A percentile compares a stretch with the other conserved stretches of the same genome.
Conservation (phyloP, 2,888 invertebrate species). For the Tortricodes alternella region DNA sequence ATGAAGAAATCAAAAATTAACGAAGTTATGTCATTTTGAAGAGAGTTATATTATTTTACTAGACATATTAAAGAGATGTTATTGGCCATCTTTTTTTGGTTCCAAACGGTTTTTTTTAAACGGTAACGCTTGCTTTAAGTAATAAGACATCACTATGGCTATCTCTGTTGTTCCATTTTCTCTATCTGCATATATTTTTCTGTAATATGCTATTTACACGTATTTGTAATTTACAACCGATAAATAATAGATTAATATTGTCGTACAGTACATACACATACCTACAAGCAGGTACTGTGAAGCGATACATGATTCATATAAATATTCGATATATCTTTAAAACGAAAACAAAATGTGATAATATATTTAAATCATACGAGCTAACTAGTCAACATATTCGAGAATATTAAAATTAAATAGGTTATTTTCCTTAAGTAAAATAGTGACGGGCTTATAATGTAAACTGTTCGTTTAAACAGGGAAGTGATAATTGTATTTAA, state of each 20-base stretch:
- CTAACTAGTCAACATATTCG: not conserved
- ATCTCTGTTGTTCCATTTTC: not conserved
- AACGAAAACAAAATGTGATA: not conserved
- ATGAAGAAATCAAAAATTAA: constrained; percentile 20
- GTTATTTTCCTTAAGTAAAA: constrained; percentile 33
- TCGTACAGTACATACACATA: constrained; percentile 57
- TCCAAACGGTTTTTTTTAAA: too few species aligned
- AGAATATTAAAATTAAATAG: constrained; percentile 28
- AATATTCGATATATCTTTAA: not conserved
- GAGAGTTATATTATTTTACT: too few species aligned
- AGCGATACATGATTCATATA: constrained; percentile 48
- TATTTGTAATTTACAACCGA: constrained; percentile 42
- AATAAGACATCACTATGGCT: not conserved
- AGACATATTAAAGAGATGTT: too few species aligned
- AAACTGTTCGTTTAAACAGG: too few species aligned
- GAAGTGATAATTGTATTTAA: constrained; percentile 36
- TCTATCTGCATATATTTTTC: not conserved
- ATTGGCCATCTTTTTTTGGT: too few species aligned
- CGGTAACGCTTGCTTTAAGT: too few species aligned
- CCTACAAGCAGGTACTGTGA: constrained; percentile 71
- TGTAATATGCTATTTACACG: constrained; percentile 45
- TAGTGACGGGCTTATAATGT: constrained; percentile 25
- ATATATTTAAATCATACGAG: not conserved
- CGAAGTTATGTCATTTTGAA: too few species aligned
- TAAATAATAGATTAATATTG: constrained; percentile 54